Conservation (phyloP, 2,888 invertebrate species). For the Harpalus rubripes region DNA sequence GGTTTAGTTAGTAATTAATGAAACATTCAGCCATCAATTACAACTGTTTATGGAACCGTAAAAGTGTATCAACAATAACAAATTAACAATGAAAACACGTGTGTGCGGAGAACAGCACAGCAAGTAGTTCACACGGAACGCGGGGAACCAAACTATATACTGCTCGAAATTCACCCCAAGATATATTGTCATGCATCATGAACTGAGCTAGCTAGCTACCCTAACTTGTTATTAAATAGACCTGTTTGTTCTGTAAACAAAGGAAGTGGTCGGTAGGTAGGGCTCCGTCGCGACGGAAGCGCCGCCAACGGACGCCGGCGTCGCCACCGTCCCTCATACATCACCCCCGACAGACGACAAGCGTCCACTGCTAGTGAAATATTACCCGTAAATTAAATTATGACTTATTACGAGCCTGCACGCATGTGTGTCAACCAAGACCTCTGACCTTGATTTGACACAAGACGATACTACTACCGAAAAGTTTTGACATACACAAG, state of each 20-base stretch:
- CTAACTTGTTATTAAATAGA: slow-evolving; percentile 62
- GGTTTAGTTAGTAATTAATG: slow-evolving; percentile 2
- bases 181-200: slow-evolving; percentile 58
- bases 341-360: slow-evolving; percentile 52
- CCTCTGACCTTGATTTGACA: slow-evolving; percentile 47
- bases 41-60: neutral
- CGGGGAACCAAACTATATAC: neutral
- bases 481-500: no score
- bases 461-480: neutral
- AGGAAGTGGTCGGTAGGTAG: slow-evolving; percentile 56
- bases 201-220: slow-evolving; percentile 27
- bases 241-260: slow-evolving; percentile 63
- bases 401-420: slow-evolving; percentile 57
- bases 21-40: neutral
- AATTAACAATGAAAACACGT: slow-evolving; percentile 50
- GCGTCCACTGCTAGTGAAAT: slow-evolving; percentile 54
- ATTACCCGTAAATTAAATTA: slow-evolving; percentile 62
- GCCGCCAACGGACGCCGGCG: slow-evolving; percentile 28
- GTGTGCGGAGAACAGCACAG: slow-evolving; percentile 8
- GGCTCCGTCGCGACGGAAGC: slow-evolving; percentile 26
- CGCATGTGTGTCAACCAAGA: slow-evolving; percentile 43
- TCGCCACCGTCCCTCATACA: slow-evolving; percentile 24
- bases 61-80: slow-evolving; percentile 44
- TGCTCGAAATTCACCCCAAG: slow-evolving; percentile 48
- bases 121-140: slow-evolving; percentile 37